phyloP scores from a whole-genome alignment of 2,888 invertebrate genomes.

The Hypercompe scribonia region DNA sequence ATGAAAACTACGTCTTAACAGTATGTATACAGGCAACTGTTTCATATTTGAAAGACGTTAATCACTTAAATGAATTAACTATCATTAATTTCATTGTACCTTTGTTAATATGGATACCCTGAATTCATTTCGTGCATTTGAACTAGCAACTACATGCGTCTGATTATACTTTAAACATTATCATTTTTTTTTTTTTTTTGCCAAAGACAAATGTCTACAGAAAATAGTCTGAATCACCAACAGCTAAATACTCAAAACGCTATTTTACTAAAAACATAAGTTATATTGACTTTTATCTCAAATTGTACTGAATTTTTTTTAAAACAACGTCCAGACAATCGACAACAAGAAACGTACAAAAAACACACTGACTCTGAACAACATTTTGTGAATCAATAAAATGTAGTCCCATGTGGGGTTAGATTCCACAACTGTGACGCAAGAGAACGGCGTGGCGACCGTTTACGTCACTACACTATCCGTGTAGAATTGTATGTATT shows the following conservation, averaged over 20 bases:
- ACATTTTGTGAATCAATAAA: too few species aligned
- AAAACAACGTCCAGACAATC: too few species aligned
- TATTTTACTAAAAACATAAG: background rate
- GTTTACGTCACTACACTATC: too few species aligned
- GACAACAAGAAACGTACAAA: too few species aligned
- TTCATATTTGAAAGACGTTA: slow-evolving; percentile 12
- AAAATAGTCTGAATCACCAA: background rate
- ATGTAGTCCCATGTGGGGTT: too few species aligned
- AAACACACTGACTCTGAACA: too few species aligned
- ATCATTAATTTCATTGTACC: slow-evolving; percentile 29
- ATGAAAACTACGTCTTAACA: slow-evolving; percentile 1
- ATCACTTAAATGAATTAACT: background rate
- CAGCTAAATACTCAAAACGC: background rate
- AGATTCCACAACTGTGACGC: too few species aligned
- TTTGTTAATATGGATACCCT: slow-evolving; percentile 47
- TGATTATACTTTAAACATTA: slow-evolving; percentile 12
- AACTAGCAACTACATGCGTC: slow-evolving; percentile 55
- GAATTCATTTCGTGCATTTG: slow-evolving; percentile 64
- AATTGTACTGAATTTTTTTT: too few species aligned
- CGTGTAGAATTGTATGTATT: too few species aligned
- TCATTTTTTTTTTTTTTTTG: background rate
- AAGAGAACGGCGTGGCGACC: too few species aligned
- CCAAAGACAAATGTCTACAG: background rate
- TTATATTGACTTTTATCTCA: too few species aligned
- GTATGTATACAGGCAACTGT: slow-evolving; percentile 3